These are phyloP conservation scores for Forbesichthys agassizii DNA, from an alignment of 2,113 vertebrate species.

Conservation along the genomic window DNA sequence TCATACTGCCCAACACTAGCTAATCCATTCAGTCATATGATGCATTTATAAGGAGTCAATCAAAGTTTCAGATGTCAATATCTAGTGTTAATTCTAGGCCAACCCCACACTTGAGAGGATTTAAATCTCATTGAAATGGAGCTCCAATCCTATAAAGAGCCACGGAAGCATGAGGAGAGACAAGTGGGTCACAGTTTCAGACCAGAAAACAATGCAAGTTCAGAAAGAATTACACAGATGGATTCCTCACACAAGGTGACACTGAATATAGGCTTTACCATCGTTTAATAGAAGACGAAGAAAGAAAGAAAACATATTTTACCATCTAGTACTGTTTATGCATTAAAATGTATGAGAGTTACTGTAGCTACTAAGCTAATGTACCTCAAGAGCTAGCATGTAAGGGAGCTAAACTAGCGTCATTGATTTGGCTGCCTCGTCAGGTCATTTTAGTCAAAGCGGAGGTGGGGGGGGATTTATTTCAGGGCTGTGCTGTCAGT, in stretches of 20 bases:
- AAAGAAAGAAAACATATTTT: too few relatives aligned
- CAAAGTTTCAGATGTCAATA: background rate
- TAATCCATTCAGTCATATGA: background rate
- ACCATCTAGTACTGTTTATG: too few relatives aligned
- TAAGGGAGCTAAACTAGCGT: too few relatives aligned
- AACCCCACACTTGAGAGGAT: slow-evolving; percentile 16
- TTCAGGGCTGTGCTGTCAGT: too few relatives aligned
- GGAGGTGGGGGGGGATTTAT: too few relatives aligned
- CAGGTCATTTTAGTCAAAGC: too few relatives aligned
- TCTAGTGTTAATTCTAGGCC: background rate
- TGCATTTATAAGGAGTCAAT: background rate
- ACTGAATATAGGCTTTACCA: too few relatives aligned
- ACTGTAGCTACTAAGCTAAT: too few relatives aligned
- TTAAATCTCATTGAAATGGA: slow-evolving; percentile 8
- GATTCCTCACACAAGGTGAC: slow-evolving; percentile 9
- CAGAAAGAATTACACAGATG: slow-evolving; percentile 1
- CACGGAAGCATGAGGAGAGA: background rate
- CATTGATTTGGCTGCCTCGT: too few relatives aligned
- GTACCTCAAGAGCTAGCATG: too few relatives aligned
- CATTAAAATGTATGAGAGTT: too few relatives aligned
- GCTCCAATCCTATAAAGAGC: background rate
- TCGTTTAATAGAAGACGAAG: too few relatives aligned
- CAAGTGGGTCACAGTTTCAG: slow-evolving; percentile 3
- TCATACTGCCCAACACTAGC: background rate
- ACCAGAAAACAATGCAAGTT: background rate